Evolutionary conservation across 2,888 invertebrate genomes (phyloP).

Genomic region (Eilema griseolum): DNA sequence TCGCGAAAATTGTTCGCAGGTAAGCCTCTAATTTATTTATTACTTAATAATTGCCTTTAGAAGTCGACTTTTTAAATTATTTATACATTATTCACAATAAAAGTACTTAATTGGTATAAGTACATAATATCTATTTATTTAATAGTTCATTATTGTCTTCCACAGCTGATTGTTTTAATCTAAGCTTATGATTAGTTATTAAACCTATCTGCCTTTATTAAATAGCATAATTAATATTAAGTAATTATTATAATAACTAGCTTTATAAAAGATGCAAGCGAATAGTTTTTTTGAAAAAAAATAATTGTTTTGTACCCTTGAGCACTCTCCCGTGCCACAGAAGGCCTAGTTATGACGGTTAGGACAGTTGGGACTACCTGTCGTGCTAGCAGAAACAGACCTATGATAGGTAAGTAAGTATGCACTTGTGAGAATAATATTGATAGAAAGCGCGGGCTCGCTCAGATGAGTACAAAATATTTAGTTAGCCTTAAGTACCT

Average conservation of each 20-base stretch:
- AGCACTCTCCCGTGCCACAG: background rate
- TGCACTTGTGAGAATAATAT: too few species aligned
- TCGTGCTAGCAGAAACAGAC: too few species aligned
- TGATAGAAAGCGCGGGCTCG: too few species aligned
- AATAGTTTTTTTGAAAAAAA: background rate
- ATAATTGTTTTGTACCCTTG: too few species aligned
- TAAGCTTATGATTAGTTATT: background rate
- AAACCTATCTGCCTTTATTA: background rate
- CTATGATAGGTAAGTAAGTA: too few species aligned
- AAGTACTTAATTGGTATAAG: background rate
- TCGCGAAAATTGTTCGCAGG: background rate
- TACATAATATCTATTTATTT: background rate
- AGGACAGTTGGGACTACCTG: too few species aligned
- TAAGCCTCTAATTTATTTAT: background rate
- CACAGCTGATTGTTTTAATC: conserved; percentile 36
- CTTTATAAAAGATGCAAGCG: background rate
- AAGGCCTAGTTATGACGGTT: too few species aligned
- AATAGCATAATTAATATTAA: background rate
- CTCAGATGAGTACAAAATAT: too few species aligned
- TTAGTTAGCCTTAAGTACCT: too few species aligned
- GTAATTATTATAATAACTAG: background rate
- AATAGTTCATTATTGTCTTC: conserved; percentile 46
- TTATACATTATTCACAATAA: conserved; percentile 1
- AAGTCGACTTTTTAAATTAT: background rate
- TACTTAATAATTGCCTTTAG: background rate